Percentiles rank a stretch among this genome's conserved stretches.
Evolutionary conservation across 2,888 invertebrate species (phyloP).

Genomic region (Leucozona laternaria): DNA sequence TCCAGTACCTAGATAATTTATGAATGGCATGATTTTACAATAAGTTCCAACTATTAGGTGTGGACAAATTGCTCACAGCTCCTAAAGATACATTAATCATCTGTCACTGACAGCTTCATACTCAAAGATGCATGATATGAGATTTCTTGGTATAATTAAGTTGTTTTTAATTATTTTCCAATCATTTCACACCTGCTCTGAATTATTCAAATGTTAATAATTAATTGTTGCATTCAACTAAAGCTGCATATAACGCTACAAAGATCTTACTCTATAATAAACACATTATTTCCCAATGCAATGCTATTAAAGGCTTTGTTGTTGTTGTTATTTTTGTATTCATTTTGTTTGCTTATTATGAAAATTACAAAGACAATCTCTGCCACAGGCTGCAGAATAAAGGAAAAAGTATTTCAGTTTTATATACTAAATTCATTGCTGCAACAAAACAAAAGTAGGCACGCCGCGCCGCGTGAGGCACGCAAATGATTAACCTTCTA

Average conservation of each 20-base stretch:
- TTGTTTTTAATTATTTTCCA: slow-evolving; percentile 49
- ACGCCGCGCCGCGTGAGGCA: slow-evolving; percentile 33
- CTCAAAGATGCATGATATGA: slow-evolving; percentile 41
- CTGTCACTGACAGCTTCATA: slow-evolving; percentile 16
- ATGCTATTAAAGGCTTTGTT: background rate
- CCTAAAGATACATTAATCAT: slow-evolving; percentile 41
- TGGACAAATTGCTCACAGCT: slow-evolving; percentile 53
- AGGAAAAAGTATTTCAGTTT: background rate
- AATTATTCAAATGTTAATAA: slow-evolving; percentile 41
- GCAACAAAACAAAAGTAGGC: background rate
- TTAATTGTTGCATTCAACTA: slow-evolving; percentile 24
- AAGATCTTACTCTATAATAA: background rate
- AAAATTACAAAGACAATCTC: slow-evolving; percentile 20
- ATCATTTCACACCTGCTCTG: slow-evolving; percentile 60
- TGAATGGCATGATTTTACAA: slow-evolving; percentile 31
- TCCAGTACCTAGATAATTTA: slow-evolving; percentile 8
- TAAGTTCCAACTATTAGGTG: slow-evolving; percentile 14
- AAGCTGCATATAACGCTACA: background rate
- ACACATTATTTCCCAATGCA: slow-evolving; percentile 12
- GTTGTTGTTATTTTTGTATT: background rate
- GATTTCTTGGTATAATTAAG: slow-evolving; percentile 48
- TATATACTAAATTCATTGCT: background rate
- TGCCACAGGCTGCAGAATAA: slow-evolving; percentile 25
- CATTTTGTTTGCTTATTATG: background rate
- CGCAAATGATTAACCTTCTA: slow-evolving; percentile 60